phyloP scores from a whole-genome alignment of 2,888 invertebrate species.

The Myathropa florea region DNA sequence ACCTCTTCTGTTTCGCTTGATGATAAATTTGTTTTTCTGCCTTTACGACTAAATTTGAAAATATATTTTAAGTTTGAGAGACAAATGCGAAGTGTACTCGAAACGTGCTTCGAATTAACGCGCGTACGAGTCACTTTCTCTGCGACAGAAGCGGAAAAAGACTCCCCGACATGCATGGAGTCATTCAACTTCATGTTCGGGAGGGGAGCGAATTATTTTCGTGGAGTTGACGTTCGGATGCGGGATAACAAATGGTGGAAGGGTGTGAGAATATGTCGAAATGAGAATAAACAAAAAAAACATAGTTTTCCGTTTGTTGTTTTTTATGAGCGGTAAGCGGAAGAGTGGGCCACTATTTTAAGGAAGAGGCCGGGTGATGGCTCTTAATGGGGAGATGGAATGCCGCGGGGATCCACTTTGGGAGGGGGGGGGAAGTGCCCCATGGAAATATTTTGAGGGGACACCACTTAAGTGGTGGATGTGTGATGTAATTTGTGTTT shows the following conservation, averaged over 20 bases:
- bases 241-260: slow-evolving; percentile 31
- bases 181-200: slow-evolving; percentile 53
- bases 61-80: slow-evolving; percentile 9
- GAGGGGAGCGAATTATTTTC: slow-evolving; percentile 11
- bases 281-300: slow-evolving; percentile 46
- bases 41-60: slow-evolving; percentile 22
- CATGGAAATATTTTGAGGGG: not conserved
- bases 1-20: slow-evolving; percentile 18
- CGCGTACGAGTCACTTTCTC: not conserved
- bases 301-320: slow-evolving; percentile 2
- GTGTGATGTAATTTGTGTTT: not conserved
- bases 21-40: slow-evolving; percentile 49
- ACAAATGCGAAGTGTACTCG: not conserved
- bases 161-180: slow-evolving; percentile 17
- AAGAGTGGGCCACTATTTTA: not conserved
- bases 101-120: not conserved
- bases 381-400: not conserved
- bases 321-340: slow-evolving; percentile 20
- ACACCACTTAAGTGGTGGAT: not conserved
- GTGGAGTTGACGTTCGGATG: not conserved
- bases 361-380: not conserved
- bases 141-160: slow-evolving; percentile 23
- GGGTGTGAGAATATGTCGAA: slow-evolving; percentile 62
- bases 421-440: not conserved
- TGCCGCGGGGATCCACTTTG: not conserved